phyloP scores from a whole-genome alignment of 2,797 vertebrate species.

The Cuculus canorus region DNA sequence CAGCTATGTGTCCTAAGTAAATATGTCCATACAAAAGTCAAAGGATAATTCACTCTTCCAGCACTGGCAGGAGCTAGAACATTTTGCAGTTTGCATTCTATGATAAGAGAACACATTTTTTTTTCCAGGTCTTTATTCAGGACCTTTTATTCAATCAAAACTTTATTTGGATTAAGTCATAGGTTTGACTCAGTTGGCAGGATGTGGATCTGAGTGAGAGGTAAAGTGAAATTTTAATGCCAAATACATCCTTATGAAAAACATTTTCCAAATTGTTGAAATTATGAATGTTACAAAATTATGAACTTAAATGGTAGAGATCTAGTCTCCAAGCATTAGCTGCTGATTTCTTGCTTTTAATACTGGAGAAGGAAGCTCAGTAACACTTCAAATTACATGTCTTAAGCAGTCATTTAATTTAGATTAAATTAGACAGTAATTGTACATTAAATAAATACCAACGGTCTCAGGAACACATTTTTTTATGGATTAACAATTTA shows the following conservation, averaged over 20 bases:
- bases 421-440: conserved; percentile 80
- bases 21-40: conserved; percentile 51
- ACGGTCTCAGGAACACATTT: conserved; percentile 66
- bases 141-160: conserved; percentile 27
- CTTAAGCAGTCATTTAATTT: conserved; percentile 74
- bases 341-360: conserved; percentile 72
- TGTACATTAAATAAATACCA: conserved; percentile 77
- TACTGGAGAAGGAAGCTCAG: conserved; percentile 55
- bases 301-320: conserved; percentile 70
- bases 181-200: conserved; percentile 27
- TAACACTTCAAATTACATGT: conserved; percentile 71
- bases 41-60: conserved; percentile 63
- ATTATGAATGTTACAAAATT: conserved; percentile 50
- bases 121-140: not conserved
- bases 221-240: conserved; percentile 21
- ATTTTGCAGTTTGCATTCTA: conserved; percentile 41
- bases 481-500: conserved; percentile 73
- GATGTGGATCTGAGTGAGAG: conserved; percentile 32
- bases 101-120: conserved; percentile 51
- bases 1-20: conserved; percentile 69
- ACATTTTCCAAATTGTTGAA: conserved; percentile 59
- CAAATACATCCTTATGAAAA: conserved; percentile 63
- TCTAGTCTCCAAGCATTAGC: conserved; percentile 63
- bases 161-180: conserved; percentile 38
- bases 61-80: not conserved